Conservation (phyloP, 53 echinoderm and acorn worm genomes). For the Mesocentrotus franciscanus region DNA sequence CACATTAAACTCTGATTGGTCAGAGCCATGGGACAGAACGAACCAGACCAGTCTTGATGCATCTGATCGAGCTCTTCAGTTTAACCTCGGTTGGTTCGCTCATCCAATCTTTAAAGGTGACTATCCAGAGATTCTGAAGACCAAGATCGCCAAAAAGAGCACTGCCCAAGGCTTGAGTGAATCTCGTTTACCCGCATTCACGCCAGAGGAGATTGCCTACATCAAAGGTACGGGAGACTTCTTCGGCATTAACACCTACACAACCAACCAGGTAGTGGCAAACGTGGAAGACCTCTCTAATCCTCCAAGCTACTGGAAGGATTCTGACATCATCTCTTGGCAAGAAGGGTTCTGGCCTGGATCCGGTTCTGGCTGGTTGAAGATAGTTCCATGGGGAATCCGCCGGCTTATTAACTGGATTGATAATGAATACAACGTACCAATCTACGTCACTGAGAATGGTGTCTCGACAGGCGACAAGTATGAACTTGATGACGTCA, state of each 20-base stretch:
- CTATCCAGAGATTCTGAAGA: conserved; percentile 90
- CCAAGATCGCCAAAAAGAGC: conserved; percentile 84
- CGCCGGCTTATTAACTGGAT: conserved; percentile 86
- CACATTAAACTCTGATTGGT: conserved; percentile 85
- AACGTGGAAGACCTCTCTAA: conserved; percentile 52
- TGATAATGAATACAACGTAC: conserved; percentile 76
- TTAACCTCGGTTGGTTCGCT: conserved; percentile 88
- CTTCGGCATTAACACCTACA: conserved; percentile 94
- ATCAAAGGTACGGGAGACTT: conserved; percentile 82
- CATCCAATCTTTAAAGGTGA: conserved; percentile 89
- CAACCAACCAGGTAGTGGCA: conserved; percentile 67
- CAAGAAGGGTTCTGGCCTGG: conserved; percentile 84
- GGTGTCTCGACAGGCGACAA: conserved; percentile 84
- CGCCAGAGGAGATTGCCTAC: conserved; percentile 71
- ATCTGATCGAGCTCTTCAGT: conserved; percentile 76
- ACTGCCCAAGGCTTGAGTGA: conserved; percentile 73
- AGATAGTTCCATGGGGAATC: conserved; percentile 78
- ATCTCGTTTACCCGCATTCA: conserved; percentile 88
- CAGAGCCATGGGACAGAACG: conserved; percentile 70
- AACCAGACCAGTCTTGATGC: conserved; percentile 73
- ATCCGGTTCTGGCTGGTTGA: conserved; percentile 79
- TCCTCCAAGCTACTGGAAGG: conserved; percentile 82
- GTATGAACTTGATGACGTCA: conserved; percentile 78
- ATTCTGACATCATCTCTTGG: conserved; percentile 75
- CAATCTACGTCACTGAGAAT: conserved; percentile 94